Conservation (phyloP, 2,888 invertebrate species). For the Dicyrtomina minuta region DNA sequence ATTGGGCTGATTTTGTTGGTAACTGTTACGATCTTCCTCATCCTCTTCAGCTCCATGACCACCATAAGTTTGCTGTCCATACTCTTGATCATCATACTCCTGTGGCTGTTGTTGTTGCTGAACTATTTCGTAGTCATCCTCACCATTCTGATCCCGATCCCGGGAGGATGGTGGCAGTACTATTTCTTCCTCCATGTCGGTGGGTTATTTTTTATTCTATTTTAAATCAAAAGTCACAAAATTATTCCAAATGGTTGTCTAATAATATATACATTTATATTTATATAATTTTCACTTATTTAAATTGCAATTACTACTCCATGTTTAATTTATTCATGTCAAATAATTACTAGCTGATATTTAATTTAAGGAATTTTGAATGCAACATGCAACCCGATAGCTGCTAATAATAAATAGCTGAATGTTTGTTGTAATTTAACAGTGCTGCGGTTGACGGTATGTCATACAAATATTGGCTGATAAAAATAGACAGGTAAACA, state of each 20-base stretch:
- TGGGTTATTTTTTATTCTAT: not conserved
- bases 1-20: conserved; percentile 59
- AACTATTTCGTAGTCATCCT: conserved; percentile 3
- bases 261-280: too few species aligned
- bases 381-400: too few species aligned
- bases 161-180: not conserved
- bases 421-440: too few species aligned
- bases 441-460: too few species aligned
- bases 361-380: too few species aligned
- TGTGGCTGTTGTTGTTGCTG: conserved; percentile 4
- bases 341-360: too few species aligned
- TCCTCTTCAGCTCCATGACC: not conserved
- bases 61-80: conserved; percentile 2
- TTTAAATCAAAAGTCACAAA: not conserved
- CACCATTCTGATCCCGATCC: not conserved
- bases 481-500: too few species aligned
- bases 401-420: too few species aligned
- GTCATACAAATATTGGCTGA: too few species aligned
- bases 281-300: too few species aligned
- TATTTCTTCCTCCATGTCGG: conserved; percentile 13
- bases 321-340: too few species aligned
- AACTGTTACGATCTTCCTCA: conserved; percentile 5
- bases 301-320: too few species aligned
- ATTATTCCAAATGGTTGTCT: not conserved
- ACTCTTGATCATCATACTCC: not conserved